Evolutionary conservation across 2,888 invertebrate genomes (phyloP), one percentile per base, ranked within the genome.

Genomic region (Sesia bembeciformis): DNA sequence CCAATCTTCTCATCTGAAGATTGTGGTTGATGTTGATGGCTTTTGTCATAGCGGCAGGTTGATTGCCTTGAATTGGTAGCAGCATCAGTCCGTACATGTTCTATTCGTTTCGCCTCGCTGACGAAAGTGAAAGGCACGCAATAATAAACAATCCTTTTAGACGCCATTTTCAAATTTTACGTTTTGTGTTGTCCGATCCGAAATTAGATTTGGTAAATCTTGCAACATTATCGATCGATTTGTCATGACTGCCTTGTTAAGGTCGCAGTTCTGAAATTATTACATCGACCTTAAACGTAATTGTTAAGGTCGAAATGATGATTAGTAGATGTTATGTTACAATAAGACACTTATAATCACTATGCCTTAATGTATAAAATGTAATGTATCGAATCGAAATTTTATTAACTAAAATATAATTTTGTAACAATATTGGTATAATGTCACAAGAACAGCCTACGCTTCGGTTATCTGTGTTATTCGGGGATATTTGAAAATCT

Each of bases 51-150:
- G 58, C 66, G 61, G 64, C 64, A 66, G 63, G 64, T 65, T 59
- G 66, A 67, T 72, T 66, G 60, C 76, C 74, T 79, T 76, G 71
- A 68, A 57, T 55, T 57, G 54, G 62, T 64, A 62, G 66, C 60
- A 61, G 60, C 66, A 66, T 70, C 64, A 68, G 65, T 63, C 60
- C 63, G 68, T 67, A 23, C 23, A 52, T 54, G 64, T 64, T 68
- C 66, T 58, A 67, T 68, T 70, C 64, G 70, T 73, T 65, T 66
- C 66, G 67, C 70, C 58, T 69, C 63, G 62, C 61, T 64, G 61
- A 62, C 62, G 68, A 76, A 76, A 80, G 76, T 74, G 74, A 78
- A 78, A 74, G 76, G 74, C 63, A 60, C 8, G 5, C 23, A 8
- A 46, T 46, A 46, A 8, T 46, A 60, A 40, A 40, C 51, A 52